Evolutionary conservation across 2,113 vertebrate genomes (phyloP).

Genomic region (Pelvicachromis taeniatus): DNA sequence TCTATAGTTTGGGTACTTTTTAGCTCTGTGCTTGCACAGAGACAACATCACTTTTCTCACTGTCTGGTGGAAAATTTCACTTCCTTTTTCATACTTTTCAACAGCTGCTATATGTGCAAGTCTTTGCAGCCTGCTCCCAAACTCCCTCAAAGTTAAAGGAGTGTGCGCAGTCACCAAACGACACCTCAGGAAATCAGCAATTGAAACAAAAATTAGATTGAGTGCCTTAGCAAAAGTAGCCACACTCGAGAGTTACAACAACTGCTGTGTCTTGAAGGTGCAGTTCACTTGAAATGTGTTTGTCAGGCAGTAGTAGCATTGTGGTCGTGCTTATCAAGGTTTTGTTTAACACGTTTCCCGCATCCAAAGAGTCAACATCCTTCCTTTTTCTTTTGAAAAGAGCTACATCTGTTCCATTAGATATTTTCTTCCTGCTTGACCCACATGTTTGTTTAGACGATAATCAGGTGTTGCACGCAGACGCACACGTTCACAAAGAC

Average conservation of each 20-base stretch:
- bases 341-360: not conserved
- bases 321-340: not conserved
- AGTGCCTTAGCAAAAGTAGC: not conserved
- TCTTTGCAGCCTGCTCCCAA: not conserved
- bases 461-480: not conserved
- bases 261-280: not conserved
- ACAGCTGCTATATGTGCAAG: not conserved
- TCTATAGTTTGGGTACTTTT: not conserved
- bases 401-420: not conserved
- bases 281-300: not conserved
- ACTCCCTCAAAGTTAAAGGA: not conserved
- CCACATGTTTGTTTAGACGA: not conserved
- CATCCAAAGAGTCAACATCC: not conserved
- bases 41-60: not conserved
- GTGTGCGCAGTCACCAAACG: not conserved
- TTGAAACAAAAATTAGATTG: not conserved
- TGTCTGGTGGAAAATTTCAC: constrained; percentile 2
- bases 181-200: not conserved
- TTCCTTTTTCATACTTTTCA: not conserved
- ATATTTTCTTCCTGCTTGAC: not conserved
- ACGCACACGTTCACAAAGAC: not conserved
- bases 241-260: not conserved
- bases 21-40: not conserved
- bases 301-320: not conserved
- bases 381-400: not conserved